Conservation (phyloP, 1,140 invertebrate species). For the Drosophila ercepeae region DNA sequence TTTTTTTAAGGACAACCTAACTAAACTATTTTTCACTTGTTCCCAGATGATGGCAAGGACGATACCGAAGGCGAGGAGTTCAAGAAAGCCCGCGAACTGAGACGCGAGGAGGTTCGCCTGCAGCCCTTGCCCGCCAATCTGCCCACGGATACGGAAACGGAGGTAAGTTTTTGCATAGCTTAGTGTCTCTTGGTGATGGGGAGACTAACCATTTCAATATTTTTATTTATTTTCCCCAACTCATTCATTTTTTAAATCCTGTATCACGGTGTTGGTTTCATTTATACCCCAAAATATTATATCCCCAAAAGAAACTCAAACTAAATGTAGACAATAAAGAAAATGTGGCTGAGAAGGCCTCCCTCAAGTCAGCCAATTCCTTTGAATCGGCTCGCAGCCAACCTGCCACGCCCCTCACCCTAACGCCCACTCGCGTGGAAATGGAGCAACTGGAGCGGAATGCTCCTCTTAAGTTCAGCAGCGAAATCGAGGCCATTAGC, state of each 20-base stretch:
- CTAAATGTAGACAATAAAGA: constrained; percentile 61
- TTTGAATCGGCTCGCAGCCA: constrained; percentile 71
- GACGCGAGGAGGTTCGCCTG: constrained; percentile 88
- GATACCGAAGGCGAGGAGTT: constrained; percentile 90
- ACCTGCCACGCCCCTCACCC: constrained; percentile 39
- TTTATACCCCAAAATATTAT: constrained; percentile 5
- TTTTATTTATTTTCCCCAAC: constrained; percentile 62
- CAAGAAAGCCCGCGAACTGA: constrained; percentile 86
- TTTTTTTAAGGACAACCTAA: not conserved
- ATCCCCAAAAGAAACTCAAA: constrained; percentile 46
- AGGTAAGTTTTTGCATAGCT: constrained; percentile 85
- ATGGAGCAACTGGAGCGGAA: constrained; percentile 79
- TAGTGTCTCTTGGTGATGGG: constrained; percentile 35
- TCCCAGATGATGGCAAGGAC: constrained; percentile 86
- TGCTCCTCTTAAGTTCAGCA: constrained; percentile 66
- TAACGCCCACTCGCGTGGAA: constrained; percentile 63
- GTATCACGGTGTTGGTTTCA: constrained; percentile 73
- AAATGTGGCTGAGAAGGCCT: constrained; percentile 47
- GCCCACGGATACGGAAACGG: constrained; percentile 90
- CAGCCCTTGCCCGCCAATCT: constrained; percentile 86
- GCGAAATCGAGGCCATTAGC: constrained; percentile 80
- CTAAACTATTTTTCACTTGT: not conserved
- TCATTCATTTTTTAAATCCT: constrained; percentile 38
- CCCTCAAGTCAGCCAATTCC: constrained; percentile 60
- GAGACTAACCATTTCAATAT: constrained; percentile 62